These are phyloP conservation scores for Vultur gryphus DNA, from an alignment of 2,797 vertebrate genomes.

Conservation along the genomic window DNA sequence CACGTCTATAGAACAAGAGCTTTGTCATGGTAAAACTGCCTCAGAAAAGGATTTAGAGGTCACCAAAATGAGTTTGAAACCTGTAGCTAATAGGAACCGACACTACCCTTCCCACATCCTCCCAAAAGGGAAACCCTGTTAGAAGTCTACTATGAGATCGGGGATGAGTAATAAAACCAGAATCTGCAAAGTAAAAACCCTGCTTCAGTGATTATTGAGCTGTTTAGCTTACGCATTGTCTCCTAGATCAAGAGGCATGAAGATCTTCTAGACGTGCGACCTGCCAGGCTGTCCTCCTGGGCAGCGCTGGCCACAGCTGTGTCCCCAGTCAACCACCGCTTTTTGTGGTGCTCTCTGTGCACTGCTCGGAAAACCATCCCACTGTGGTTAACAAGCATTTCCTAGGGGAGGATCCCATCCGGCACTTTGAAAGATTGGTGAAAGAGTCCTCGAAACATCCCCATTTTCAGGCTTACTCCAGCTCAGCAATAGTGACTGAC, in stretches of 20 bases:
- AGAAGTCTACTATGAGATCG: neutral
- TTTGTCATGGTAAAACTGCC: constrained; percentile 17
- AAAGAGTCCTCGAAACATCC: neutral
- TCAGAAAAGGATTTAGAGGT: neutral
- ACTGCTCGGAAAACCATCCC: neutral
- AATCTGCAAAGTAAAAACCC: neutral
- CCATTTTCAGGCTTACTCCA: neutral
- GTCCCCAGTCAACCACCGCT: neutral
- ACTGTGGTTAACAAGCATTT: neutral
- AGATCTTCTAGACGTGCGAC: rapidly evolving
- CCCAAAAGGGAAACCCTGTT: neutral
- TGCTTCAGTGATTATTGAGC: neutral
- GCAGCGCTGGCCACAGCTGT: neutral
- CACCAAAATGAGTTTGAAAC: neutral
- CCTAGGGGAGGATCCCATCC: neutral
- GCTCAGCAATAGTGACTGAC: neutral
- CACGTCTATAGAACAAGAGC: neutral
- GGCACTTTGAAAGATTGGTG: neutral
- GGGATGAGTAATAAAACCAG: rapidly evolving
- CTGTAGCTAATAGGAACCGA: constrained; percentile 10
- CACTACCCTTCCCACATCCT: neutral
- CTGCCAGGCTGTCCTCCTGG: neutral
- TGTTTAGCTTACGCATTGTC: neutral
- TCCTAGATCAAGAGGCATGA: neutral
- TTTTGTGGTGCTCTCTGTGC: too few species aligned